phyloP scores from a whole-genome alignment of 2,888 invertebrate species.

The Nymphalis polychloros region DNA sequence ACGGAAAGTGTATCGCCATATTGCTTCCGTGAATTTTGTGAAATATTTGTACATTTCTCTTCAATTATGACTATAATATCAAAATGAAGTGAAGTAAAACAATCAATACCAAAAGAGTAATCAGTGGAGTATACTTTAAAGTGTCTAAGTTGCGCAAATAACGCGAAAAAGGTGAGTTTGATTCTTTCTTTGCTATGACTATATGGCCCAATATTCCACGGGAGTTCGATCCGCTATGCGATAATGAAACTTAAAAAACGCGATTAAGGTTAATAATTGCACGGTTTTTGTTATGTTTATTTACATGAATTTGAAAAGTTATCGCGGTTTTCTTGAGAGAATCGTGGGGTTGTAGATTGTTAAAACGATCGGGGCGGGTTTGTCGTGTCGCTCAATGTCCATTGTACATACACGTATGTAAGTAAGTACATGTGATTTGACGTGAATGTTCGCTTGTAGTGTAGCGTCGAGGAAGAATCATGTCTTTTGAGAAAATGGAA shows the following conservation, averaged over 20 bases:
- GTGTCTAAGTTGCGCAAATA: constrained; percentile 56
- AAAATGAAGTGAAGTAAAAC: constrained; percentile 74
- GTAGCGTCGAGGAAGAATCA: constrained; percentile 57
- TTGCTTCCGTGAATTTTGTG: constrained; percentile 80
- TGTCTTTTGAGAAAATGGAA: constrained; percentile 83
- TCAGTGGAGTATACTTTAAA: constrained; percentile 59
- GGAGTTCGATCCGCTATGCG: constrained; percentile 83
- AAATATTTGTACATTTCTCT: constrained; percentile 78
- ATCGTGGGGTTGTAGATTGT: constrained; percentile 57
- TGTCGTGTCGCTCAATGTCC: constrained; percentile 62
- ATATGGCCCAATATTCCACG: constrained; percentile 83
- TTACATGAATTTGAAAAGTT: constrained; percentile 82
- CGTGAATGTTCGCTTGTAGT: constrained; percentile 74
- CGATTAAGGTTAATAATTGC: constrained; percentile 83
- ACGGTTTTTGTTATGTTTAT: constrained; percentile 83
- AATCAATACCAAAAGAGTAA: constrained; percentile 60
- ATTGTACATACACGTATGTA: constrained; percentile 76
- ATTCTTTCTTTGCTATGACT: constrained; percentile 79
- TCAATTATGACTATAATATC: constrained; percentile 77
- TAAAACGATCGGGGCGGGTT: constrained; percentile 68
- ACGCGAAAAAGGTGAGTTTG: constrained; percentile 77
- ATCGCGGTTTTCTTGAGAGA: constrained; percentile 76
- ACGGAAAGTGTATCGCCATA: constrained; percentile 81
- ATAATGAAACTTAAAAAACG: constrained; percentile 83
- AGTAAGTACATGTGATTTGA: constrained; percentile 75